Conservation (phyloP, 2,888 invertebrate genomes). For the Apocheima hispidaria region DNA sequence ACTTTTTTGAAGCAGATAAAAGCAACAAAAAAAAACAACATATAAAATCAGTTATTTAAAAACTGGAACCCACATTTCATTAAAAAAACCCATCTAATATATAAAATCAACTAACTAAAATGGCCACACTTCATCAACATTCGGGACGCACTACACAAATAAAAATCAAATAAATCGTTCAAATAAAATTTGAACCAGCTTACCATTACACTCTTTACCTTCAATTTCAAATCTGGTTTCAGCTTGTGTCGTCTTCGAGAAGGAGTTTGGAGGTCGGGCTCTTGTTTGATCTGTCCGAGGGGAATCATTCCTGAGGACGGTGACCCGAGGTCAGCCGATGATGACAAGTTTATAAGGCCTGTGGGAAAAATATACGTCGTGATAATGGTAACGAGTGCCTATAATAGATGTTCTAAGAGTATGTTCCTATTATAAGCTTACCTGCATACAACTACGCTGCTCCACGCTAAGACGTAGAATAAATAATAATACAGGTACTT, state of each 20-base stretch:
- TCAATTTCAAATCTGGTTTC: conserved; percentile 94
- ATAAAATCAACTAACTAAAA: neutral
- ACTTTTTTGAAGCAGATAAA: too few species aligned
- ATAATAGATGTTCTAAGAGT: neutral
- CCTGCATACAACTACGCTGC: neutral
- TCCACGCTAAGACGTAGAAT: too few species aligned
- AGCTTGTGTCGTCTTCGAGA: conserved; percentile 93
- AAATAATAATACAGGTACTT: too few species aligned
- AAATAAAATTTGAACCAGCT: conserved; percentile 35
- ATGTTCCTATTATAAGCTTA: neutral
- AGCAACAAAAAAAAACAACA: too few species aligned
- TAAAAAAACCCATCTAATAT: too few species aligned
- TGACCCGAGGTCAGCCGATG: conserved; percentile 60
- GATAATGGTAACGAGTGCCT: neutral
- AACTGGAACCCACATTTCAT: too few species aligned
- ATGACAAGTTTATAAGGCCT: conserved; percentile 55
- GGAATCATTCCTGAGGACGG: conserved; percentile 73
- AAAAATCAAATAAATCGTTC: conserved; percentile 26
- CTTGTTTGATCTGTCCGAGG: conserved; percentile 78
- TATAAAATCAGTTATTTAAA: too few species aligned
- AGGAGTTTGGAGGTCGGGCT: conserved; percentile 87
- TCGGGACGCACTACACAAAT: conserved; percentile 10
- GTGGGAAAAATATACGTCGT: neutral
- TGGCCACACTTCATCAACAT: neutral
- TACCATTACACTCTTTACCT: conserved; percentile 61